Conservation (phyloP, 2,888 invertebrate species). For the Synanthedon myopaeformis region DNA sequence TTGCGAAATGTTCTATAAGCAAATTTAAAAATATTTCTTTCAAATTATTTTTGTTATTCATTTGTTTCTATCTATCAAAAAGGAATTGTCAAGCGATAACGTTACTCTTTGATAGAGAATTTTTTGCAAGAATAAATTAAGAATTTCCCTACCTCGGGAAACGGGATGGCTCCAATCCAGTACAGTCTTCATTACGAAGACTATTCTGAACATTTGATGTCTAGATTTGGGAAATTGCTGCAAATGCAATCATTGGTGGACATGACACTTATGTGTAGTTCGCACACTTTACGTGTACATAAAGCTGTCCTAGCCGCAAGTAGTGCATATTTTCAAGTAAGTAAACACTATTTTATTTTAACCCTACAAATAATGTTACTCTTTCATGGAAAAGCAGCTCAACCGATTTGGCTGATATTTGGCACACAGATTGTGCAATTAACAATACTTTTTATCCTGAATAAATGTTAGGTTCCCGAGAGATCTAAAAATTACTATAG, state of each 20-base stretch:
- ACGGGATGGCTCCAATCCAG: conserved; percentile 61
- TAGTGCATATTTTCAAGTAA: conserved; percentile 79
- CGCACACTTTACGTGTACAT: conserved; percentile 79
- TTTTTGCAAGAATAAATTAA: background rate
- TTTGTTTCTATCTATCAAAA: conserved; percentile 17
- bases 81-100: conserved; percentile 5
- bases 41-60: conserved; percentile 17
- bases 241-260: conserved; percentile 81
- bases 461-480: too few relatives aligned
- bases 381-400: too few relatives aligned
- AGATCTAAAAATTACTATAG: too few relatives aligned
- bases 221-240: conserved; percentile 76
- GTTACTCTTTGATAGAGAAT: background rate
- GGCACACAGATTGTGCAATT: too few relatives aligned
- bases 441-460: too few relatives aligned
- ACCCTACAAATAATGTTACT: too few relatives aligned
- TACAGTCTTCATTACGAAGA: conserved; percentile 78
- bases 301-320: conserved; percentile 80
- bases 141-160: background rate
- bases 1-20: conserved; percentile 9
- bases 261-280: conserved; percentile 80
- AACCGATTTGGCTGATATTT: too few relatives aligned
- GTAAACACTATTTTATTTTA: conserved; percentile 6
- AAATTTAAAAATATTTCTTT: conserved; percentile 10
- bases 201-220: conserved; percentile 76